Evolutionary conservation across 2,888 invertebrate species (phyloP).

Genomic region (Rugalucina vietnamica): DNA sequence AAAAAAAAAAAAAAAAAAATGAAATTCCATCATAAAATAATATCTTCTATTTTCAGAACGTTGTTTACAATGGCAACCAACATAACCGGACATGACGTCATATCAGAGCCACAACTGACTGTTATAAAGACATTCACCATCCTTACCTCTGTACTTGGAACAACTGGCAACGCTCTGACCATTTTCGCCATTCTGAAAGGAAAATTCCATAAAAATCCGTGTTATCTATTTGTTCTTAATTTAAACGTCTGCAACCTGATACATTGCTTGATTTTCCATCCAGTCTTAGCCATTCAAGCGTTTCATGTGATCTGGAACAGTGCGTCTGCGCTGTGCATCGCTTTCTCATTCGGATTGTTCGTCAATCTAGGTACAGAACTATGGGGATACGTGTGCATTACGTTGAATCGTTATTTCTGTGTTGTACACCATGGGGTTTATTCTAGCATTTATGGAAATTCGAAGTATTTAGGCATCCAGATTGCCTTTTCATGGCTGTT

Average conservation of each 20-base stretch:
- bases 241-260: conserved; percentile 61
- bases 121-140: conserved; percentile 50
- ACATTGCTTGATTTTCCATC: conserved; percentile 53
- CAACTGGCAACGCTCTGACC: conserved; percentile 57
- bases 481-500: conserved; percentile 61
- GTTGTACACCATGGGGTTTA: conserved; percentile 63
- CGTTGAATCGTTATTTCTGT: conserved; percentile 65
- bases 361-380: conserved; percentile 62
- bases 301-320: conserved; percentile 50
- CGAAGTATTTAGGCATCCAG: conserved; percentile 40
- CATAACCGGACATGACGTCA: background rate
- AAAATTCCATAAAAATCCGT: conserved; percentile 56
- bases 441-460: conserved; percentile 49
- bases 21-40: no score
- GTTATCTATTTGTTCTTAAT: conserved; percentile 66
- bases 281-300: conserved; percentile 51
- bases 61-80: conserved; percentile 7
- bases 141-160: conserved; percentile 52
- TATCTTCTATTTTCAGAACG: background rate
- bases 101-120: conserved; percentile 36
- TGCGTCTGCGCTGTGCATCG: conserved; percentile 42
- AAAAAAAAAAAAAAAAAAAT: no score
- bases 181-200: conserved; percentile 57
- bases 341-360: conserved; percentile 61
- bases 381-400: conserved; percentile 63